phyloP scores from a whole-genome alignment of 2,888 invertebrate genomes.

The Cephus pulcher region DNA sequence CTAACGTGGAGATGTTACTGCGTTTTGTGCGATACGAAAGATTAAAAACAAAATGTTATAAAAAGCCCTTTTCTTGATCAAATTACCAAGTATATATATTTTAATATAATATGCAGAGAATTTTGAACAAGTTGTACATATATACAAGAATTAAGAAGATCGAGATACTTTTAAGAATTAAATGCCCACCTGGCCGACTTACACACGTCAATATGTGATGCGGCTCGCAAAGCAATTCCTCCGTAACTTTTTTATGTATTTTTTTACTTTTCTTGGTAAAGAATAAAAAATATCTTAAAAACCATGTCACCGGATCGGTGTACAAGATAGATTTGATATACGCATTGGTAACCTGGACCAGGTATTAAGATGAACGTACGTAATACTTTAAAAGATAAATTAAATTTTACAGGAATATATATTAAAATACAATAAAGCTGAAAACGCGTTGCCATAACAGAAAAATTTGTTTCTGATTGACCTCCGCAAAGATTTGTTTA shows the following conservation, averaged over 20 bases:
- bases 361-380: background rate
- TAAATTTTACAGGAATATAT: background rate
- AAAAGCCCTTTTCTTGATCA: background rate
- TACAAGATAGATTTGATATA: background rate
- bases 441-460: background rate
- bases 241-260: background rate
- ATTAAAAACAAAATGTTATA: background rate
- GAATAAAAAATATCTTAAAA: background rate
- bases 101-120: conserved; percentile 14
- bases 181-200: background rate
- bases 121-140: conserved; percentile 20
- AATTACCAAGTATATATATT: conserved; percentile 6
- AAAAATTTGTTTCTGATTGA: background rate
- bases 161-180: background rate
- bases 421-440: background rate
- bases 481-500: background rate
- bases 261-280: background rate
- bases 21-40: background rate
- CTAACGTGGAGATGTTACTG: background rate
- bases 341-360: background rate
- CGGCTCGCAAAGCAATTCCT: background rate
- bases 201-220: background rate
- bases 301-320: background rate
- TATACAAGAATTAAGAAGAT: conserved; percentile 23
- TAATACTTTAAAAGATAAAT: background rate